These are phyloP conservation scores for Porites australiensis DNA, from an alignment of 64 coral and sea anemone genomes.

Conservation along the genomic window DNA sequence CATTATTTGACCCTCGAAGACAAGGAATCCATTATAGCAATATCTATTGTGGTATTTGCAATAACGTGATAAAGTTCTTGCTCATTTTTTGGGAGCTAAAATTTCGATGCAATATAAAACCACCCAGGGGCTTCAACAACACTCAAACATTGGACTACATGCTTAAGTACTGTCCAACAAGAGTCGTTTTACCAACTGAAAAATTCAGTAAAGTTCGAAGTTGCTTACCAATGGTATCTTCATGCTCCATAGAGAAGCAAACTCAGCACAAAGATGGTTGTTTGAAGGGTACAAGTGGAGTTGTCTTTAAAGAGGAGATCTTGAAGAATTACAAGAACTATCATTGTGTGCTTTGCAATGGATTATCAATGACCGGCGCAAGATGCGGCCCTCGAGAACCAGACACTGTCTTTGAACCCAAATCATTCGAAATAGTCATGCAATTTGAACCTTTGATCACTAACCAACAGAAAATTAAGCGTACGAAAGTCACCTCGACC, in stretches of 20 bases:
- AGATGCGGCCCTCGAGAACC: slow-evolving; percentile 66
- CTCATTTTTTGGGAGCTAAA: slow-evolving; percentile 49
- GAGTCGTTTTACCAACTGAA: not conserved
- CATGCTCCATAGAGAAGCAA: not conserved
- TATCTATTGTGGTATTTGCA: slow-evolving; percentile 74
- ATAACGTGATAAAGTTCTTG: not conserved
- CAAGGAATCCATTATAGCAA: slow-evolving; percentile 62
- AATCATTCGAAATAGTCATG: slow-evolving; percentile 87
- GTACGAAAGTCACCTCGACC: not conserved
- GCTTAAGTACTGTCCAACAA: slow-evolving; percentile 70
- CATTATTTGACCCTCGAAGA: not conserved
- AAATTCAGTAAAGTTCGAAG: not conserved
- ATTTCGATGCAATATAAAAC: slow-evolving; percentile 81
- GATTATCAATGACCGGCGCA: not conserved
- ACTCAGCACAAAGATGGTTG: slow-evolving; percentile 3
- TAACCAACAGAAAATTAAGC: not conserved
- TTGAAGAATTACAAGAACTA: slow-evolving; percentile 72
- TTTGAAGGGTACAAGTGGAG: slow-evolving; percentile 1
- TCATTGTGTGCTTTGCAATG: slow-evolving; percentile 84
- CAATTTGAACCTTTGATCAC: not conserved
- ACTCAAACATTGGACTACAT: slow-evolving; percentile 59
- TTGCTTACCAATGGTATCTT: slow-evolving; percentile 48
- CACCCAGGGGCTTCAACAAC: slow-evolving; percentile 46
- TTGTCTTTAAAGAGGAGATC: not conserved
- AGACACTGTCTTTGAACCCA: slow-evolving; percentile 68